phyloP scores from a whole-genome alignment of 2,113 vertebrate species.

The Odocoileus virginianus region DNA sequence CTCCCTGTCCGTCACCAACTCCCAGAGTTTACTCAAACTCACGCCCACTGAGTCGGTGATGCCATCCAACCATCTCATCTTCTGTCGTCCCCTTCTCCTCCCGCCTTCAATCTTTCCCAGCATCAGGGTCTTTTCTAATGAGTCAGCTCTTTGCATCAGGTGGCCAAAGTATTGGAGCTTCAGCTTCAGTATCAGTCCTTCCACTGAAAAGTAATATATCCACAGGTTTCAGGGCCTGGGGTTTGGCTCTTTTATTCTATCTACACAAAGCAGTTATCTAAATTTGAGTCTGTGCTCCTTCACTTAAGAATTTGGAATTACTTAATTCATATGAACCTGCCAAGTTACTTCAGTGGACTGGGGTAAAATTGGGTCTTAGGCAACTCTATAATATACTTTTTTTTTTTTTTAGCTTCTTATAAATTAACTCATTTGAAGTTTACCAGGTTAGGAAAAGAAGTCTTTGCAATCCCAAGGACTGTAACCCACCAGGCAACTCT shows the following conservation, averaged over 20 bases:
- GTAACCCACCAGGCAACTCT: not conserved
- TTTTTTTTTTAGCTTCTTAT: not conserved
- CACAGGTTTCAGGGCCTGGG: not conserved
- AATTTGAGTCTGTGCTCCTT: not conserved
- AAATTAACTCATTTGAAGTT: not conserved
- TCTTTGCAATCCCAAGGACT: not conserved
- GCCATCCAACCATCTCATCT: not conserved
- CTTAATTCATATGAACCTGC: not conserved
- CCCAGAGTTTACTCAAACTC: not conserved
- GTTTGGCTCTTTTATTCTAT: not conserved
- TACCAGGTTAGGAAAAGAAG: not conserved
- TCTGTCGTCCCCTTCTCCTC: not conserved
- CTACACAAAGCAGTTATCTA: not conserved
- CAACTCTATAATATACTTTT: not conserved
- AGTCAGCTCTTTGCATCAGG: not conserved
- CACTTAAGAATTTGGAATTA: not conserved
- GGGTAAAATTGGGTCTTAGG: not conserved
- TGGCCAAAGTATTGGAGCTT: not conserved
- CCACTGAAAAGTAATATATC: not conserved
- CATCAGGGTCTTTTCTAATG: not conserved
- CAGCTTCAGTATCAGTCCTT: not conserved
- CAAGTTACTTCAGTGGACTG: not conserved
- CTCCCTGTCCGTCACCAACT: not conserved
- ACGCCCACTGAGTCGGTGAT: not conserved
- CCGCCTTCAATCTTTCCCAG: not conserved